These are phyloP conservation scores for Macrophya alboannulata DNA, from an alignment of 2,888 invertebrate genomes.

Conservation along the genomic window DNA sequence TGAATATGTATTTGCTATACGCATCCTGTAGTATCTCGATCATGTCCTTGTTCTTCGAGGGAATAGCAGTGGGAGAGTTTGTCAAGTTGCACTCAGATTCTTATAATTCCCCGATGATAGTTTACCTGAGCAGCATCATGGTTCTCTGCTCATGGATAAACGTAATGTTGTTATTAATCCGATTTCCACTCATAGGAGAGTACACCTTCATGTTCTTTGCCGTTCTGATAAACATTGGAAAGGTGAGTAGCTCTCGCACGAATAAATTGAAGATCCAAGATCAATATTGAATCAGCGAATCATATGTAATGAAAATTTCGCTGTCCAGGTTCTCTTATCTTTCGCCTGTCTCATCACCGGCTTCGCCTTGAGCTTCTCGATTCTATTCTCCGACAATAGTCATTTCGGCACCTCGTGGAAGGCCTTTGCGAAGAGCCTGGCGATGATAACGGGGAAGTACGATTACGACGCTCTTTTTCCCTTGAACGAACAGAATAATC, in stretches of 20 bases:
- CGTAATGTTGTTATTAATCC: constrained; percentile 81
- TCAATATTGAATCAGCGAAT: background rate
- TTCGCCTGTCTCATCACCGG: constrained; percentile 82
- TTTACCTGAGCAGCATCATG: constrained; percentile 79
- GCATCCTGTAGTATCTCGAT: background rate
- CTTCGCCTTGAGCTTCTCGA: constrained; percentile 81
- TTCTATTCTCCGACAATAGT: constrained; percentile 80
- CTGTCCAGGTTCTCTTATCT: constrained; percentile 80
- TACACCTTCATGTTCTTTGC: constrained; percentile 83
- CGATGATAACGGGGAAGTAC: constrained; percentile 84
- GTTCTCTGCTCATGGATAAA: constrained; percentile 82
- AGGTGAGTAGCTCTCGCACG: constrained; percentile 73
- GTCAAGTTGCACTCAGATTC: background rate
- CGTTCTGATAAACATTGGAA: constrained; percentile 81
- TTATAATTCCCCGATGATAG: constrained; percentile 71
- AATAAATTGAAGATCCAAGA: background rate
- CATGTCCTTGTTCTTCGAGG: background rate
- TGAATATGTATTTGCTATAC: constrained; percentile 1
- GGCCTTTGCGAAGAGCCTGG: constrained; percentile 81
- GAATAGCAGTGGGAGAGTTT: background rate
- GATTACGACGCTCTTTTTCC: constrained; percentile 80
- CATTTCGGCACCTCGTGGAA: constrained; percentile 79
- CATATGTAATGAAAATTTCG: constrained; percentile 28
- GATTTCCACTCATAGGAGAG: constrained; percentile 82
- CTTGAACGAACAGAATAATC: constrained; percentile 18